Base-by-base conservation (phyloP, 1,140 invertebrate species). In the Drosophila suzukii region DNA sequence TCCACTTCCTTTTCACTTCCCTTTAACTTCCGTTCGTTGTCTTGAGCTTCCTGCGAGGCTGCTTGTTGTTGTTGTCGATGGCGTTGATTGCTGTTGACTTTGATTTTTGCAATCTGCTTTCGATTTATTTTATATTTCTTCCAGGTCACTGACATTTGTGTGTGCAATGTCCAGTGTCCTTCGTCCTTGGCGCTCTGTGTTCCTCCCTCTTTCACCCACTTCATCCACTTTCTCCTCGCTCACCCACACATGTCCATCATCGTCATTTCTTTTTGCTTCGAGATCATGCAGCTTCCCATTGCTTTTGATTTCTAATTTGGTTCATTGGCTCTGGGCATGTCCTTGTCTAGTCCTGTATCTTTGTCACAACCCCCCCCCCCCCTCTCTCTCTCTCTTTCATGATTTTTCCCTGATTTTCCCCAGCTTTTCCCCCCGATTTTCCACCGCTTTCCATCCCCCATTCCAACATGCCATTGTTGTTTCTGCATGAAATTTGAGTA, bases 81-180 rank as follows among this genome's bases (percentile, higher is more conserved):
- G 58, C 81, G 67, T 88, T 89, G 84, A 86, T 88, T 88, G 84
- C 67, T 88, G 84, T 89, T 88, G 84, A 84, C 84, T 84, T 88
- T 89, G 84, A 88, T 88, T 86, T 86, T 88, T 78, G 84, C 76
- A 82, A 86, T 89, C 76, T 89, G 81, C 51, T 80, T 84, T 80
- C 77, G 84, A 88, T 84, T 81, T 89, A 83, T 88, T 88, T 77
- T 77, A 78, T 78, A 89, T 79, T 68, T 80, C 73, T 88, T 88
- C 76, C 84, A 88, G 76, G 77, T 89, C 80, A 88, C 68, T 89
- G 84, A 61, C 84, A 83, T 78, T 77, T 34, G 8, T 46, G 43
- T 61, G 43, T 77, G 73, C 78, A 81, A 68, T 59, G 65, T 73
- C 62, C 68, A 75, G 34, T 57, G 46, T 61, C 60, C 60, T 41